Evolutionary conservation across 2,888 invertebrate genomes (phyloP).

Genomic region (Lottia gigantea): DNA sequence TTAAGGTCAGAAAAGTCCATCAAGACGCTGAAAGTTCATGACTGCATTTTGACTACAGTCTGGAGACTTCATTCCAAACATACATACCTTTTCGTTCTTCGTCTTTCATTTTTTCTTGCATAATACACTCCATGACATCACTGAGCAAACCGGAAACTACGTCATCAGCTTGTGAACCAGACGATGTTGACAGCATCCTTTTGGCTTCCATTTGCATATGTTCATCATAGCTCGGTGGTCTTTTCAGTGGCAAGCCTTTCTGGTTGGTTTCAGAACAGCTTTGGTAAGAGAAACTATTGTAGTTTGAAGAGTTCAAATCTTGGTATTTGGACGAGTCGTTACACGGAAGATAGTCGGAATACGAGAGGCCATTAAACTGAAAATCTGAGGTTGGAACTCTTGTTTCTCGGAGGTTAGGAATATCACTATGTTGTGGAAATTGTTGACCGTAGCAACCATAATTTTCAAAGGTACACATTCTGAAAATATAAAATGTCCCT

Average conservation of each 20-base stretch:
- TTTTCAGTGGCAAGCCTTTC: conserved; percentile 9
- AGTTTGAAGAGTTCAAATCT: not conserved
- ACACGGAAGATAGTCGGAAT: not conserved
- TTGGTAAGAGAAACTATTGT: not conserved
- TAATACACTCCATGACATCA: conserved; percentile 18
- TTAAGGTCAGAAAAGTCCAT: too few species aligned
- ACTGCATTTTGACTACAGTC: too few species aligned
- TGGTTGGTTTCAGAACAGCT: not conserved
- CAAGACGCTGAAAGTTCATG: too few species aligned
- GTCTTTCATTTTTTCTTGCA: conserved; percentile 9
- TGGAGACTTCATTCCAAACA: too few species aligned
- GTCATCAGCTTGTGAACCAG: not conserved
- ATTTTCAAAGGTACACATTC: too few species aligned
- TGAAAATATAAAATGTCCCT: too few species aligned
- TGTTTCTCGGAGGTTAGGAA: not conserved
- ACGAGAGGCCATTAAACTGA: not conserved
- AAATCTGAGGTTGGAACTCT: not conserved
- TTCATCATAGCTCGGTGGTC: conserved; percentile 17
- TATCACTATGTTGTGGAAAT: not conserved
- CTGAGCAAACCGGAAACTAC: conserved; percentile 8
- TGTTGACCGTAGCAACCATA: too few species aligned
- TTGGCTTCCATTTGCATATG: conserved; percentile 12
- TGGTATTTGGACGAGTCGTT: not conserved
- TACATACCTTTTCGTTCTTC: not conserved
- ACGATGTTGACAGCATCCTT: not conserved